A percentile compares a stretch with the other conserved stretches of the same genome.
Evolutionary conservation across 2,888 invertebrate genomes (phyloP).

Genomic region (Pyrgus malvae): DNA sequence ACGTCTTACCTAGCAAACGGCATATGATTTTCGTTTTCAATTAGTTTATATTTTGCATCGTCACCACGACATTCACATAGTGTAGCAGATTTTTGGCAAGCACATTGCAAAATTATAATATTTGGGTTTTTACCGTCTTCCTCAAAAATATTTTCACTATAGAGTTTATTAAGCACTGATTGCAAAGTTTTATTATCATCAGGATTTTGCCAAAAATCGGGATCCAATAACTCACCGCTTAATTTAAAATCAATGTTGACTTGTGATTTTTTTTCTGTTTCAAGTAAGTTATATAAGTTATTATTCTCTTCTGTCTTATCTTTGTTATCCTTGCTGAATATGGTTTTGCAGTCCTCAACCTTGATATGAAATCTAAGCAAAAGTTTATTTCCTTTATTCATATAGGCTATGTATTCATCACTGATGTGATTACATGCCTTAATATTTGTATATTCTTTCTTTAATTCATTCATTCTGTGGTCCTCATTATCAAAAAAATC

Average conservation of each 20-base stretch:
- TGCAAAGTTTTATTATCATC: conserved; percentile 11
- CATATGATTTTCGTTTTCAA: neutral
- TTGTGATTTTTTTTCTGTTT: conserved; percentile 46
- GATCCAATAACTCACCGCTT: conserved; percentile 27
- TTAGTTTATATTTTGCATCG: neutral
- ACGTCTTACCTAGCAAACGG: neutral
- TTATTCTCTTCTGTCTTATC: conserved; percentile 27
- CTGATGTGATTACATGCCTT: neutral
- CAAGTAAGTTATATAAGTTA: conserved; percentile 29
- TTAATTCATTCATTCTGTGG: too few species aligned
- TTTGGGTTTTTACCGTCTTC: conserved; percentile 1
- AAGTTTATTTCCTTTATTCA: conserved; percentile 47
- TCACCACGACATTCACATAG: neutral
- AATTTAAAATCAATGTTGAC: conserved; percentile 37
- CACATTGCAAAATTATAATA: conserved; percentile 6
- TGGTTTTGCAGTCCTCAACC: conserved; percentile 41
- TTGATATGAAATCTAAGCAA: conserved; percentile 57
- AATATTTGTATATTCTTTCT: too few species aligned
- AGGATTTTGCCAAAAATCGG: neutral
- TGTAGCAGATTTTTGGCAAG: conserved; percentile 3
- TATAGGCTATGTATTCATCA: conserved; percentile 34
- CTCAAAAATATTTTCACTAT: neutral
- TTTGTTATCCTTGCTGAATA: conserved; percentile 25
- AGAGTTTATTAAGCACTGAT: conserved; percentile 1
- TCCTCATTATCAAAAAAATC: too few species aligned